Base-by-base conservation (phyloP, 2,888 invertebrate genomes). In the Noctua janthe region DNA sequence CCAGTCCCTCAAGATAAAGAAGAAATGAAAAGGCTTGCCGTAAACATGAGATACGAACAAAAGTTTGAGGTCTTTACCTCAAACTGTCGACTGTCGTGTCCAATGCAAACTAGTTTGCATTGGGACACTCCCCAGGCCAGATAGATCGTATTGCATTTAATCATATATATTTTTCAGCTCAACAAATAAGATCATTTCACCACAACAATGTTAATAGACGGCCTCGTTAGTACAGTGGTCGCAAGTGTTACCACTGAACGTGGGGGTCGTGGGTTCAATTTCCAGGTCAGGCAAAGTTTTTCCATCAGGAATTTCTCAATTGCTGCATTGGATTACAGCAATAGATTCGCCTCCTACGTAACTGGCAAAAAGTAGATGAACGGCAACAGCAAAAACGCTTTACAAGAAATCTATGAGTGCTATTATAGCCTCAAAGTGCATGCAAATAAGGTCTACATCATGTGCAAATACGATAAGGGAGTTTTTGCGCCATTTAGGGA, bases 401-500 rank as follows among this genome's bases (percentile, higher is more conserved):
- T 43, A 69, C 0, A 69, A 69, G 4, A 69, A 69, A 51, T 10
- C 11, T n/a, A 11, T 20, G 29, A 7, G 1, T 8, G 35, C n/a
- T 51, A 17, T 47, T 29, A 23, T 39, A 83, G 47, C 2, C 23
- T 7, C 47, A 76, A 77, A 2, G 0, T 0, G 4, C 15, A 76
- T 70, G 51, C n/a, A 62, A 62, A 81, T 76, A 81, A 62, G 35
- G 39, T 64, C 13, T 10, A 83, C 0, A 10, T 39, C 15, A 35
- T 62, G 20, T 51, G 47, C 47, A 76, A 81, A 81, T 69, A 77
- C 23, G 39, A 15, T 15, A 56, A 29, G 10, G 23, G 3, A 70
- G 23, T 56, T 83, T 81, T 81, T 76, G 54, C 23, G 5, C 47
- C 7, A 56, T 64, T 49, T 54, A 76, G 29, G 62, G 62, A 62